Base-by-base conservation (phyloP, 2,888 invertebrate genomes). In the Thecophora atra region DNA sequence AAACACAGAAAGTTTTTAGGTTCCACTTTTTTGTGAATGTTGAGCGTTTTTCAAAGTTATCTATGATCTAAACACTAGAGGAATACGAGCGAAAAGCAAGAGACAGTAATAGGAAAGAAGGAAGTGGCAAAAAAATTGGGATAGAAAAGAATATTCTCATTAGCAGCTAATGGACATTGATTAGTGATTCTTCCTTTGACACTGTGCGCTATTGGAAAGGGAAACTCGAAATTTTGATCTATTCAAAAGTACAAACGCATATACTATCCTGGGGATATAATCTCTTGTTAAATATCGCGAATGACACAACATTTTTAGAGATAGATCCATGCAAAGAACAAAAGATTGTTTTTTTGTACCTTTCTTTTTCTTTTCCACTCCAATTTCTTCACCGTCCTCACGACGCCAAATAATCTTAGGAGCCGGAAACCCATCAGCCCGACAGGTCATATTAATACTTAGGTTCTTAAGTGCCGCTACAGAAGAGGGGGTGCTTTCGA, bases 341-440 rank as follows among this genome's bases (percentile, higher is more conserved):
- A 56, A 19, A 0, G 11, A 44, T 11, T n/a, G n/a, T 1, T 37
- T 30, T 37, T 2, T 11, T 87, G 86, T 88, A 95, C 95, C 94
- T 91, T 95, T 95, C 88, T 93, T 94, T 86, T 94, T 91, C 75
- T 93, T 91, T 82, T 95, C 95, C 52, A 95, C 91, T 42, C 91
- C 91, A 83, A 97, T 96, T 74, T 92, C 91, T 85, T 95, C 93
- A 26, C 95, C 94, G 83, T 97, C 96, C 83, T 97, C 96, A 68
- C 96, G 89, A 76, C 94, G 90, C 98, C 98, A 98, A 89, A 94
- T 96, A 80, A 98, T 94, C 87, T 93, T 94, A 15, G 98, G 98
- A 28, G 91, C 89, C 0, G 98, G 98, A 84, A 95, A 95, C 60
- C 97, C 97, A 81, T 95, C 93, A 24, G 95, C 95, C 82, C 93